Evolutionary conservation across 2,797 vertebrate genomes (phyloP), one percentile per base, ranked within the genome.

Genomic region (Cirrhinus mrigala): DNA sequence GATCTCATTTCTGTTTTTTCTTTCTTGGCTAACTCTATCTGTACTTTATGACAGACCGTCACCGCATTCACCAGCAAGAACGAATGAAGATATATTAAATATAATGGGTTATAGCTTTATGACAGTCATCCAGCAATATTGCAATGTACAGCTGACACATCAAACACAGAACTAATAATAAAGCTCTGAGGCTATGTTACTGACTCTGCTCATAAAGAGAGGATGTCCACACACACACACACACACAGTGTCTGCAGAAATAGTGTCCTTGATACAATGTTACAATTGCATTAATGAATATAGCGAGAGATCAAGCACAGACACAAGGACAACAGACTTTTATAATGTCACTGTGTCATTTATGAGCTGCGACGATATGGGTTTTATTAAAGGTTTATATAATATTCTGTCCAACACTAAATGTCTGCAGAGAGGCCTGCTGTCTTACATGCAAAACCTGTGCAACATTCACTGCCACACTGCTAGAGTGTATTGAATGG

Each of bases 121-220:
- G 85, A 60, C 73, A 58, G 60, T 15, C 79, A 68, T 82, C 27
- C 71, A 62, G 71, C 50, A 70, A 86, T 82, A 81, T 74, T 75
- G 50, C 62, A 68, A 75, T 37, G 37, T 71, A 70, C 73, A 69
- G 73, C 52, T 78, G 73, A 86, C 85, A 82, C 73, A 58, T 82
- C 40, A 86, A 86, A 77, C 85, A 68, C 62, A 82, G 80, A 82
- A 82, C 73, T 78, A 86, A 86, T 86, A 86, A 86, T 60, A 86
- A 86, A 76, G 48, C 71, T 66, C 22, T 5, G 46, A 82, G 64
- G 50, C 64, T 79, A 69, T 0, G 29, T 73, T 79, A 79, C 76
- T 79, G 64, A 64, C 58, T 76, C 60, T 9, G 27, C 71, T 82
- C 62, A 76, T 86, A 81, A 81, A 86, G 20, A 76, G 15, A 66